Percentiles rank a stretch among this genome's conserved stretches.
Conservation (phyloP, 2,888 invertebrate species). For the Pachycephus smyrnensis region DNA sequence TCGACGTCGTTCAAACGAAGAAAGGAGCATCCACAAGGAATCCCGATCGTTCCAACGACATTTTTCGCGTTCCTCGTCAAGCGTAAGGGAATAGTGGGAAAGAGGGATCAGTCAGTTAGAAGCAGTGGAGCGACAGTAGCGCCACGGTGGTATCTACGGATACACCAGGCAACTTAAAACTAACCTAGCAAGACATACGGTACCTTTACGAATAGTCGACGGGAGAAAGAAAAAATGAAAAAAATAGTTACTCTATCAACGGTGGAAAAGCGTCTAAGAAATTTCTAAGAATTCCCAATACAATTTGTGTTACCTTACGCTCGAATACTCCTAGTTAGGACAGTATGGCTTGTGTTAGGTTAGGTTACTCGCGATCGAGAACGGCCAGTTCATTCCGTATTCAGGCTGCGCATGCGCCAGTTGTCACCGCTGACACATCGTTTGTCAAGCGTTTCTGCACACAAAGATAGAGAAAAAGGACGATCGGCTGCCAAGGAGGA, state of each 20-base stretch:
- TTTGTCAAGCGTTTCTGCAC: slow-evolving; percentile 64
- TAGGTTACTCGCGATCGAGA: background rate
- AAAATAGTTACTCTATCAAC: background rate
- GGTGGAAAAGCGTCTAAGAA: background rate
- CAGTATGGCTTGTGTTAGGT: background rate
- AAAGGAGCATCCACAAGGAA: background rate
- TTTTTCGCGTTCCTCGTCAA: background rate
- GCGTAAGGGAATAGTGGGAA: background rate
- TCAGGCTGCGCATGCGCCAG: slow-evolving; percentile 66
- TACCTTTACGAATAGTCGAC: background rate
- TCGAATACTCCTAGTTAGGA: background rate
- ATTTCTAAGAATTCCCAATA: background rate
- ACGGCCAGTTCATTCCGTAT: slow-evolving; percentile 60
- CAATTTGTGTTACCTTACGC: background rate
- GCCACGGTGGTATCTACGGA: background rate
- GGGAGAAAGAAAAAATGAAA: background rate
- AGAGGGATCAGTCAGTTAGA: background rate
- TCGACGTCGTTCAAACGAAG: background rate
- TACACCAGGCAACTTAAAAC: background rate
- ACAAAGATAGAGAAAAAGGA: slow-evolving; percentile 47
- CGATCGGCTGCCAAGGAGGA: slow-evolving; percentile 41
- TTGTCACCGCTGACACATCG: slow-evolving; percentile 67
- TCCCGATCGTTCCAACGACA: background rate
- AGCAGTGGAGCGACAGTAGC: background rate
- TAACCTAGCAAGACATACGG: background rate